phyloP scores from a whole-genome alignment of 1,140 invertebrate genomes.

The Drosophila littoralis region DNA sequence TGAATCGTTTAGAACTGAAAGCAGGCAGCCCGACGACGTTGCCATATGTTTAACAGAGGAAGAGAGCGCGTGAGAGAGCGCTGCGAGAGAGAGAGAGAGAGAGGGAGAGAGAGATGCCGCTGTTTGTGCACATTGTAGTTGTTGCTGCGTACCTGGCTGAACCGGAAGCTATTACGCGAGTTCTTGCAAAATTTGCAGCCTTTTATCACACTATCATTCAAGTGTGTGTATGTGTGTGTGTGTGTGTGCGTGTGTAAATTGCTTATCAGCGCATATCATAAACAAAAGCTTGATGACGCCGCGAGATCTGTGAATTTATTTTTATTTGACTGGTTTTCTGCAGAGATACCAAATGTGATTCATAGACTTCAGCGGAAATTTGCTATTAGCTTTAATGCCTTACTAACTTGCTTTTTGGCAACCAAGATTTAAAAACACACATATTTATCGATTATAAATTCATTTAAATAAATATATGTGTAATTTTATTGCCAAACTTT shows the following conservation, averaged over 20 bases:
- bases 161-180: constrained; percentile 71
- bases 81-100: constrained; percentile 10
- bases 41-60: constrained; percentile 17
- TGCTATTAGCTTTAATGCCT: constrained; percentile 18
- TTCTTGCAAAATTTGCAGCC: constrained; percentile 45
- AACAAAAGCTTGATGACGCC: constrained; percentile 40
- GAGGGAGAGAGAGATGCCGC: constrained; percentile 33
- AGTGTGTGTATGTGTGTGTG: not conserved
- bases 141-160: constrained; percentile 36
- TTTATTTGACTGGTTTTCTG: constrained; percentile 30
- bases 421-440: constrained; percentile 3
- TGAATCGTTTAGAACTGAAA: constrained; percentile 65
- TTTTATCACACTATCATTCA: constrained; percentile 58
- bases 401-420: constrained; percentile 37
- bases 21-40: constrained; percentile 35
- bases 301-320: constrained; percentile 35
- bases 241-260: constrained; percentile 12
- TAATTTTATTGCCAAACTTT: constrained; percentile 50
- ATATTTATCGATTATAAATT: constrained; percentile 26
- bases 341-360: constrained; percentile 50
- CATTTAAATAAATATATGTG: constrained; percentile 49
- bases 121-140: constrained; percentile 8
- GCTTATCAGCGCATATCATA: constrained; percentile 50
- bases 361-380: constrained; percentile 55
- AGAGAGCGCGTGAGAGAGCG: constrained; percentile 19